Percentiles rank a stretch among this genome's conserved stretches.
Evolutionary conservation across 2,113 vertebrate species (phyloP).

Genomic region (Engraulis encrasicolus): DNA sequence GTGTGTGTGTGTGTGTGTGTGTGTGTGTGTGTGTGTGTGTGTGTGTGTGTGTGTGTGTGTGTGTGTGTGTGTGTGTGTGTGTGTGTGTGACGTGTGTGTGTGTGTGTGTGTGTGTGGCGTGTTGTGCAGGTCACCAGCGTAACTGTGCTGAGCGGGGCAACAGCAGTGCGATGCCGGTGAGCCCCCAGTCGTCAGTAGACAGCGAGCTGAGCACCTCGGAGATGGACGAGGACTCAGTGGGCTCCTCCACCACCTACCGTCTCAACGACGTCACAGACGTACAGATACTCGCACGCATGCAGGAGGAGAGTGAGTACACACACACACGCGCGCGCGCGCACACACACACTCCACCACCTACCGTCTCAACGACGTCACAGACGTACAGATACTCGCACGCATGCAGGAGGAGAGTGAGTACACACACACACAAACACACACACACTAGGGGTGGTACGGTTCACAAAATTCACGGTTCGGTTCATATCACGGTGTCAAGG

Average conservation of each 20-base stretch:
- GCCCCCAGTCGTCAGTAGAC: constrained; percentile 95
- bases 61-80: not conserved
- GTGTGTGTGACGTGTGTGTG: not conserved
- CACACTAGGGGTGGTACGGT: too few relatives aligned
- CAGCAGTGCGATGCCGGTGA: constrained; percentile 85
- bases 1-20: too few relatives aligned
- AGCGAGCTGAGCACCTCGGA: constrained; percentile 98
- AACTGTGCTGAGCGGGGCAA: too few relatives aligned
- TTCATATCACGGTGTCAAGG: too few relatives aligned
- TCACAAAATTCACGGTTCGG: too few relatives aligned
- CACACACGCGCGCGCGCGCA: not conserved
- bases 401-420: too few relatives aligned
- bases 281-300: constrained; percentile 97
- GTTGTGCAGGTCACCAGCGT: constrained; percentile 83
- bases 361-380: too few relatives aligned
- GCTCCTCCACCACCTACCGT: constrained; percentile 91
- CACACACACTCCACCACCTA: not conserved
- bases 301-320: constrained; percentile 93
- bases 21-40: too few relatives aligned
- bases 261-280: constrained; percentile 98
- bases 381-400: too few relatives aligned
- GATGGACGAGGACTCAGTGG: constrained; percentile 98
- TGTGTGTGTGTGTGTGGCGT: constrained; percentile 28
- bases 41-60: too few relatives aligned
- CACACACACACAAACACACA: too few relatives aligned